Evolutionary conservation across 2,797 vertebrate species (phyloP).

Genomic region (Myotis vivesi): DNA sequence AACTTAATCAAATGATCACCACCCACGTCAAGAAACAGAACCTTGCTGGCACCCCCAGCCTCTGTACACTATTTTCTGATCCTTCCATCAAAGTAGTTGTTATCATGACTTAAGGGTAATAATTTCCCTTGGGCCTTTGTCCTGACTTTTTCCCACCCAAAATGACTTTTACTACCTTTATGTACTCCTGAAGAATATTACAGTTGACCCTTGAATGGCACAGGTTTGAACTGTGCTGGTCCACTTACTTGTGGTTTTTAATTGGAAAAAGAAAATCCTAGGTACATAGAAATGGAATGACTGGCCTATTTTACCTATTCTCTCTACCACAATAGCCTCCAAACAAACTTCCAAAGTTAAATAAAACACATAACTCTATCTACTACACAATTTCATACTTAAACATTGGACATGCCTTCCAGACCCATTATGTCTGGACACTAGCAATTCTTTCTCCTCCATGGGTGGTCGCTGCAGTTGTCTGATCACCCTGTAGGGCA

Average conservation of each 20-base stretch:
- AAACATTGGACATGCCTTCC: not conserved
- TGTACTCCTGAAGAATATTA: not conserved
- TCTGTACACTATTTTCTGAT: not conserved
- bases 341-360: slow-evolving; percentile 7
- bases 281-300: not conserved
- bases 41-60: not conserved
- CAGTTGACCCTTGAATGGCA: not conserved
- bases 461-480: not conserved
- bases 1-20: not conserved
- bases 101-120: not conserved
- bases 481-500: not conserved
- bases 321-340: not conserved
- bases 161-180: not conserved
- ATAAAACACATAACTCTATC: not conserved
- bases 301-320: not conserved
- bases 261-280: not conserved
- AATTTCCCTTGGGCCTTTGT: not conserved
- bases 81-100: not conserved
- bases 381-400: not conserved
- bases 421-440: not conserved
- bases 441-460: not conserved
- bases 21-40: not conserved
- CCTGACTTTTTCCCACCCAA: not conserved
- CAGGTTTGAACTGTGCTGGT: not conserved
- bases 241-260: not conserved